Evolutionary conservation across 2,113 vertebrate species (phyloP), one percentile per base, ranked within the genome.

Genomic region (Solenodon paradoxus): DNA sequence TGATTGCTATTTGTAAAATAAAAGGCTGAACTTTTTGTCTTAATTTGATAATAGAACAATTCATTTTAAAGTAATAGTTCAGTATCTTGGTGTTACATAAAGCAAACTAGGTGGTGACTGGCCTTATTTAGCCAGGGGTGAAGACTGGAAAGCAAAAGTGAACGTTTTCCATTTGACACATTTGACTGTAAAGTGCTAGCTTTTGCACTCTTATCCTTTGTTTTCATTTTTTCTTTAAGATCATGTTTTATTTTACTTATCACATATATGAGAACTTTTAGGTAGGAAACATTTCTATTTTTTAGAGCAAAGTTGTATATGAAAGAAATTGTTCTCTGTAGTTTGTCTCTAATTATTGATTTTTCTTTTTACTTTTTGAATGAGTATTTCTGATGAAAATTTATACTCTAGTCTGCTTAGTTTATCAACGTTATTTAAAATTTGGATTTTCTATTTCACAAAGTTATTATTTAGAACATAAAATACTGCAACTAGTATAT

Each of bases 1-100:
- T 90, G 61, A 79, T 79, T 94, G 35, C 30, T 92, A 32, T 63
- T 95, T 92, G n/a, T 92, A 57, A 96, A 96, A 94, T 82, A 84
- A 47, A 89, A 57, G 66, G 7, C 17, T 89, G 1, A 72, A 38
- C 88, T 88, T 88, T 45, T 45, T 90, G 45, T 80, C 38, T 88
- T 90, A 84, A 72, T 88, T 75, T 88, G 78, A 59, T 81, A 59
- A 80, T 81, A 79, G n/a, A 66, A 77, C 93, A 85, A 57, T 71
- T 81, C 28, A 42, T 81, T 91, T 94, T 22, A 87, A 57, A 92
- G 45, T 77, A 87, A 69, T 77, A 77, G 61, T 85, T 93, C 19
- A 61, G 32, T 86, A 16, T 96, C 51, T 92, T 95, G 94, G 13
- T 80, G 35, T 75, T 85, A 38, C 7, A 45, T 55, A 93, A 94